phyloP scores from a whole-genome alignment of 2,797 vertebrate genomes.

The Eulemur coronatus region DNA sequence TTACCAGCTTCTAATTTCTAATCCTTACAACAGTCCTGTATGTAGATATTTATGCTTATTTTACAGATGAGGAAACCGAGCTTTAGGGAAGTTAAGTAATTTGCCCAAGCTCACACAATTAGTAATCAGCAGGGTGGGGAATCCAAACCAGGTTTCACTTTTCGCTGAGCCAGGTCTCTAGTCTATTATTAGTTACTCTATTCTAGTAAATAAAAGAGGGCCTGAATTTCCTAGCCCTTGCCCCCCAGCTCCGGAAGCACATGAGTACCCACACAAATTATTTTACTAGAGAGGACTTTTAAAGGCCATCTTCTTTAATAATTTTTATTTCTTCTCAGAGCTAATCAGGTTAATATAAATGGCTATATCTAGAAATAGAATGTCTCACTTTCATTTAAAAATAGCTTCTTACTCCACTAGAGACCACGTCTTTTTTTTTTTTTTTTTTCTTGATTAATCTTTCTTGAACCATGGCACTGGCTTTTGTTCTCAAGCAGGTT shows the following conservation, averaged over 20 bases:
- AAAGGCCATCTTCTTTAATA: not conserved
- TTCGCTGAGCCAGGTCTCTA: not conserved
- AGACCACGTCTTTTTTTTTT: not conserved
- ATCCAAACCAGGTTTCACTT: not conserved
- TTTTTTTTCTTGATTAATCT: not conserved
- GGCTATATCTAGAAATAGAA: slow-evolving; percentile 12
- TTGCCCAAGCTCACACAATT: not conserved
- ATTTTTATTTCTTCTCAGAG: not conserved
- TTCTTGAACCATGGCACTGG: not conserved
- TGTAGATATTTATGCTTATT: not conserved
- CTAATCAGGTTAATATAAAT: not conserved
- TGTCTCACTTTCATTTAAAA: slow-evolving; percentile 5
- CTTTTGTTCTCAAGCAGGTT: not conserved
- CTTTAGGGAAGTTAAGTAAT: not conserved
- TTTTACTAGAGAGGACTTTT: not conserved
- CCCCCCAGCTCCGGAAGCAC: not conserved
- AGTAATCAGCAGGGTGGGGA: not conserved
- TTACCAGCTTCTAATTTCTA: not conserved
- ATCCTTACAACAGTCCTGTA: not conserved
- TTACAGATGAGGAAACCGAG: not conserved
- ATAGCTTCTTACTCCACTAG: not conserved
- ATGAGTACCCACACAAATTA: not conserved
- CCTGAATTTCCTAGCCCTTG: not conserved
- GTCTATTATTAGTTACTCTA: not conserved
- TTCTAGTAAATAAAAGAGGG: not conserved